Evolutionary conservation across 2,888 invertebrate genomes (phyloP).

Genomic region (Hymenopus coronatus): DNA sequence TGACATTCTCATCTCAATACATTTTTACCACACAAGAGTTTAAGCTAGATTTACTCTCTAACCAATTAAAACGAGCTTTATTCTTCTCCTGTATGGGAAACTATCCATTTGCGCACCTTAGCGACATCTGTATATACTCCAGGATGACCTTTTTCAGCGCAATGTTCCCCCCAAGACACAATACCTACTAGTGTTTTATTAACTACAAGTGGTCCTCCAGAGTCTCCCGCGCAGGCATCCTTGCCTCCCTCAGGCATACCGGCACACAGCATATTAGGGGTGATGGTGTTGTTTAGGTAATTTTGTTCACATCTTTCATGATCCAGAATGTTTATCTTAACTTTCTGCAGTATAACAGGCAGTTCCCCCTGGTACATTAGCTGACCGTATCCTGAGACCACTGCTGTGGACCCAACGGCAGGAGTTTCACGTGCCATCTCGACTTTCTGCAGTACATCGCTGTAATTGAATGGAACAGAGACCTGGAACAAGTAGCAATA

Average conservation of each 20-base stretch:
- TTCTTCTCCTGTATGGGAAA: too few relatives aligned
- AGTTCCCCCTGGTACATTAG: neutral
- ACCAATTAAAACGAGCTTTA: too few relatives aligned
- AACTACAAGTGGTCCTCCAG: neutral
- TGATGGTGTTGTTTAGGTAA: too few relatives aligned
- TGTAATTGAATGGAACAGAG: too few relatives aligned
- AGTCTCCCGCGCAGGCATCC: slow-evolving; percentile 48
- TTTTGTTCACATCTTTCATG: slow-evolving; percentile 37
- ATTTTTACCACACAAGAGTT: too few relatives aligned
- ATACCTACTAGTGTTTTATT: neutral
- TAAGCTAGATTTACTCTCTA: too few relatives aligned
- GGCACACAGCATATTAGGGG: slow-evolving; percentile 54
- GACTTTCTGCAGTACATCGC: too few relatives aligned
- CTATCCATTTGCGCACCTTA: neutral
- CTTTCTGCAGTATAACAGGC: slow-evolving; percentile 38
- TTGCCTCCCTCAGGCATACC: slow-evolving; percentile 50
- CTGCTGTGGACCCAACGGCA: neutral
- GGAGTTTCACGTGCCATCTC: neutral
- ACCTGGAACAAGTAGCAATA: too few relatives aligned
- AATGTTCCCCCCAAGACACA: neutral
- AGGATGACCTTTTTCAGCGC: neutral
- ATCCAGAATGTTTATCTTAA: slow-evolving; percentile 41
- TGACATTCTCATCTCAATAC: too few relatives aligned
- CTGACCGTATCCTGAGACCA: neutral
- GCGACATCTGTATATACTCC: neutral